phyloP scores from a whole-genome alignment of 2,113 vertebrate species.

The Entelurus aequoreus region DNA sequence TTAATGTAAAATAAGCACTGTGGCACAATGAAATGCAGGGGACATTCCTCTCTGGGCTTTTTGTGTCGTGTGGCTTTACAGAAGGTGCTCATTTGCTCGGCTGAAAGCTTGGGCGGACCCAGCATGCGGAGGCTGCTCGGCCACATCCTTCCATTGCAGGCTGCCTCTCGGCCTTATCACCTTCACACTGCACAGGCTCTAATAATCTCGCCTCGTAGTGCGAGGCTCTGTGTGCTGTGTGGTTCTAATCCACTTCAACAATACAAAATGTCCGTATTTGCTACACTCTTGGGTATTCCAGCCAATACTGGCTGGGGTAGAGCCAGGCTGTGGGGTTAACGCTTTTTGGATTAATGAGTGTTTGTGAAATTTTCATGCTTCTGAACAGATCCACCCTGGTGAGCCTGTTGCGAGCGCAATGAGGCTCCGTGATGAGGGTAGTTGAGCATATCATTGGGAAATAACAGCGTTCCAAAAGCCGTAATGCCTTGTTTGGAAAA shows the following conservation, averaged over 20 bases:
- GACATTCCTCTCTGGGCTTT: constrained; percentile 66
- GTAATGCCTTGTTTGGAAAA: constrained; percentile 56
- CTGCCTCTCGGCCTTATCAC: constrained; percentile 24
- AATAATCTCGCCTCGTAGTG: constrained; percentile 26
- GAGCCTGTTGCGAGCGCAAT: constrained; percentile 20
- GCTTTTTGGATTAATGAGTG: constrained; percentile 34
- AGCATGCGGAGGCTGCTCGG: constrained; percentile 34
- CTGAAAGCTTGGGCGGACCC: constrained; percentile 63
- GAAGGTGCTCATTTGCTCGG: constrained; percentile 66
- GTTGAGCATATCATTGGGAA: constrained; percentile 51
- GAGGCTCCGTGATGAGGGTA: constrained; percentile 48
- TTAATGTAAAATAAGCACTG: constrained; percentile 45
- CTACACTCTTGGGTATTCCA: background rate
- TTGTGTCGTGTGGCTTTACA: constrained; percentile 72
- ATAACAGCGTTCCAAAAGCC: constrained; percentile 41
- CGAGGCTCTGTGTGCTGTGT: constrained; percentile 14
- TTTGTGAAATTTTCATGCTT: constrained; percentile 18
- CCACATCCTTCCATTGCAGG: constrained; percentile 37
- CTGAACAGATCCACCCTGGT: constrained; percentile 33
- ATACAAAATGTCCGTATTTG: constrained; percentile 3
- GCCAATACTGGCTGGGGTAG: no score
- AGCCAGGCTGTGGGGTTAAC: background rate
- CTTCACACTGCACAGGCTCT: constrained; percentile 4
- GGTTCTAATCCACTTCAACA: constrained; percentile 38
- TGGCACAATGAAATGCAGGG: constrained; percentile 53